Base-by-base conservation (phyloP, 2,113 vertebrate genomes). In the Corythaeola cristata region DNA sequence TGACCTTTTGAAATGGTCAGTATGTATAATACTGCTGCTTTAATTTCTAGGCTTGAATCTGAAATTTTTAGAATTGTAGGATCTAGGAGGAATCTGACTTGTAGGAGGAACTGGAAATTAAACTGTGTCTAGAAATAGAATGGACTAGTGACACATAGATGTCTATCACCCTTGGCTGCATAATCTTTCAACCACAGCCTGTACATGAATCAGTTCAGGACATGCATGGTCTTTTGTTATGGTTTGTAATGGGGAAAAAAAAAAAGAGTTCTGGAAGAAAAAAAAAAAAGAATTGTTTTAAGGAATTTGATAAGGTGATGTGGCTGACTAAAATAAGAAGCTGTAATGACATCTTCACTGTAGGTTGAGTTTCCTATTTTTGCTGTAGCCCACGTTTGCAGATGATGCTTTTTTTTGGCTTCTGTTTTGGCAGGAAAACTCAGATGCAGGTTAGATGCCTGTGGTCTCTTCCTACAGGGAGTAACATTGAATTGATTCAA, bases 11-110 rank as follows among this genome's bases (percentile, higher is more conserved):
- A 49, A 90, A 73, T 33, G 35, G 27, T 83, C 37, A 24, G 3
- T 64, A 17, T 0, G 0, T 78, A 22, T 24, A 19, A n/a, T 67
- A 39, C 60, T 82, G 12, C 44, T 50, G n/a, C 18, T 95, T 11
- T 62, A 15, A 72, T 75, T 45, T 73, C 59, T 86, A 28, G 3
- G 5, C 85, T 87, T 68, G 50, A 91, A 52, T 53, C 19, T 85
- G 71, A 77, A 35, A 11, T 32, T 41, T 91, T 93, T 77, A 75
- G 19, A 82, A 41, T 71, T 74, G 52, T 80, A 64, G 60, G n/a
- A 59, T 76, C 35, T 81, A 12, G 5, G 23, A 64, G 15, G 24
- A 82, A 55, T 87, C 13, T 67, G 64, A 71, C 47, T 71, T 66
- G 50, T 30, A 50, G 37, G 52, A 78, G 17, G 28, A 59, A 37